phyloP scores from a whole-genome alignment of 2,797 vertebrate species.

The Mionectes olivaceus region DNA sequence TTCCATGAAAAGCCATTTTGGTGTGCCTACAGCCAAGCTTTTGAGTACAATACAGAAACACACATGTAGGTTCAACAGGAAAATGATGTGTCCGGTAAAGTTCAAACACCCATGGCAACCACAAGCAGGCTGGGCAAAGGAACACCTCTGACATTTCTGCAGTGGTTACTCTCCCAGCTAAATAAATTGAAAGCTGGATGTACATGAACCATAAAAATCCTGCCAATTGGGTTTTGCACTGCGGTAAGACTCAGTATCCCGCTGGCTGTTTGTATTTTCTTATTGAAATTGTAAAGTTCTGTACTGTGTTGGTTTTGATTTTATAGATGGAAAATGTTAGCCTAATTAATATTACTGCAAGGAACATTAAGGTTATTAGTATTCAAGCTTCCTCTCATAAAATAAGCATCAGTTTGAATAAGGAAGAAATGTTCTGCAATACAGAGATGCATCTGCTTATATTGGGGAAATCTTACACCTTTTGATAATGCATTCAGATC shows the following conservation, averaged over 20 bases:
- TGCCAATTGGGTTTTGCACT: not conserved
- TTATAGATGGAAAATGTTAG: not conserved
- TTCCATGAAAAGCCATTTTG: not conserved
- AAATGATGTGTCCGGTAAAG: not conserved
- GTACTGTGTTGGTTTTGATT: not conserved
- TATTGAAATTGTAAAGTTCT: not conserved
- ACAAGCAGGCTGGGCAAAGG: not conserved
- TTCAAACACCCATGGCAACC: not conserved
- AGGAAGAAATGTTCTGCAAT: conserved; percentile 6
- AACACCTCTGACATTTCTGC: not conserved
- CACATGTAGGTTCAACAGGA: not conserved
- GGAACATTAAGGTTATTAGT: not conserved
- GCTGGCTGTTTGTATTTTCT: not conserved
- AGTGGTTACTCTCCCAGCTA: not conserved
- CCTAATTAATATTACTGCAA: conserved; percentile 36
- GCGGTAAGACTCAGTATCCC: not conserved
- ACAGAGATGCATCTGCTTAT: not conserved
- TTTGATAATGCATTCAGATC: conserved; percentile 6
- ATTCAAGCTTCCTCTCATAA: conserved; percentile 5
- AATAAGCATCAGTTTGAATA: not conserved
- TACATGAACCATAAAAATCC: not conserved
- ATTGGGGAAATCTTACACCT: not conserved
- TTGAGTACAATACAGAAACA: not conserved
- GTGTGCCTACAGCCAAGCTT: not conserved
- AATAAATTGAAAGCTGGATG: not conserved